Evolutionary conservation across 2,888 invertebrate genomes (phyloP).

Genomic region (Philhelius pedissequus): DNA sequence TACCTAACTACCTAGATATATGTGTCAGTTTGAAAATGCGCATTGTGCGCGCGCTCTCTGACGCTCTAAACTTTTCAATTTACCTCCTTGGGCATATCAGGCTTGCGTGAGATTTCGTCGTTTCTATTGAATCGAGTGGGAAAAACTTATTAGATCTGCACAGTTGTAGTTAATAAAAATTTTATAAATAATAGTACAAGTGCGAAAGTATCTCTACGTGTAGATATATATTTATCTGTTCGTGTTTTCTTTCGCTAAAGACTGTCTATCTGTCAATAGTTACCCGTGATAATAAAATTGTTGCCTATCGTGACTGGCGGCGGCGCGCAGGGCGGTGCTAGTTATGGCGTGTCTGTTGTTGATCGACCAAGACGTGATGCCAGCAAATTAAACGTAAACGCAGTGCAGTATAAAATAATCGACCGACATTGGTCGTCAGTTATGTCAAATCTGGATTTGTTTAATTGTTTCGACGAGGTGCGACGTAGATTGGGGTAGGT

Average conservation of each 20-base stretch:
- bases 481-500: constrained; percentile 55
- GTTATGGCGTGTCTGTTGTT: constrained; percentile 6
- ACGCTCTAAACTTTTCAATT: constrained; percentile 27
- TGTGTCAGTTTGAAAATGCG: constrained; percentile 51
- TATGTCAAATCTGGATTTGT: constrained; percentile 60
- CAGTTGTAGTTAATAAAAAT: constrained; percentile 44
- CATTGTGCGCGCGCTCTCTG: constrained; percentile 15
- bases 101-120: constrained; percentile 50
- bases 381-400: constrained; percentile 14
- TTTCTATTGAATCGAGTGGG: constrained; percentile 28
- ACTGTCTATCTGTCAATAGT: constrained; percentile 35
- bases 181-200: constrained; percentile 45
- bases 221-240: neutral
- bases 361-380: constrained; percentile 1
- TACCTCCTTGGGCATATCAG: constrained; percentile 8
- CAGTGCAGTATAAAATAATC: no score
- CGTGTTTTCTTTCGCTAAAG: constrained; percentile 10
- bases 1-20: neutral
- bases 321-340: no score
- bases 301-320: no score
- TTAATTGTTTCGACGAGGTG: constrained; percentile 62
- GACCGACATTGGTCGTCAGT: neutral
- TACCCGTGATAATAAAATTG: constrained; percentile 32
- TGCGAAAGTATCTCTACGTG: neutral
- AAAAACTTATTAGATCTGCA: constrained; percentile 28